Conservation (phyloP, 2,888 invertebrate species). For the Drosophila ustulata region DNA sequence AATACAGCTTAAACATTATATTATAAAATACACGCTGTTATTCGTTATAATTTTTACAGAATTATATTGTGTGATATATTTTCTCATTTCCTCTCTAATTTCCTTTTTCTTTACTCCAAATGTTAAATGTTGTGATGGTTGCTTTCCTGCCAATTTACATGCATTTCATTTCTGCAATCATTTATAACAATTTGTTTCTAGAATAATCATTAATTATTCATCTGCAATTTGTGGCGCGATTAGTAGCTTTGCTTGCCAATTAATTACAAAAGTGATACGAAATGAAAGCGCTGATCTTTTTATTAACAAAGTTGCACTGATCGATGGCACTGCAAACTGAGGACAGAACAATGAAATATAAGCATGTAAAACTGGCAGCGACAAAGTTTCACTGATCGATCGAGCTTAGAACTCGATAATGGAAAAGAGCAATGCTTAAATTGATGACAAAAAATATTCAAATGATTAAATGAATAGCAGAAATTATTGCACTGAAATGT, state of each 20-base stretch:
- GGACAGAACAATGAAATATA: neutral
- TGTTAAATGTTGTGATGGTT: too few relatives aligned
- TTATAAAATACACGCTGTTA: too few relatives aligned
- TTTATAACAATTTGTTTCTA: neutral
- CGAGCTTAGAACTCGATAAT: neutral
- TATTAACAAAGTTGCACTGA: slow-evolving; percentile 19
- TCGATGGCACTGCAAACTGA: slow-evolving; percentile 19
- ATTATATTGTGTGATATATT: too few relatives aligned
- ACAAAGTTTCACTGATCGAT: slow-evolving; percentile 26
- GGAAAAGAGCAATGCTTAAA: neutral
- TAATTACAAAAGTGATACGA: slow-evolving; percentile 37
- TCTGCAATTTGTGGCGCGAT: slow-evolving; percentile 2
- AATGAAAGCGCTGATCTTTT: slow-evolving; percentile 23
- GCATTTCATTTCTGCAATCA: neutral
- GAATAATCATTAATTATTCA: neutral
- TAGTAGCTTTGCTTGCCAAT: slow-evolving; percentile 28
- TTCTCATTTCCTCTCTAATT: too few relatives aligned
- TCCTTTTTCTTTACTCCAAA: too few relatives aligned
- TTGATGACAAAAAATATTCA: neutral
- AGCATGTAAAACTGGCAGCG: slow-evolving; percentile 1
- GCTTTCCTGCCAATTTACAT: neutral
- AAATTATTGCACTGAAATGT: too few relatives aligned
- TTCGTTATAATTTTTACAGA: too few relatives aligned
- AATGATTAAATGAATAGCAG: neutral
- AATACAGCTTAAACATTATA: too few relatives aligned